Evolutionary conservation across 2,113 vertebrate species (phyloP), one percentile per base, ranked within the genome.

Genomic region (Pseudopipra pipra): DNA sequence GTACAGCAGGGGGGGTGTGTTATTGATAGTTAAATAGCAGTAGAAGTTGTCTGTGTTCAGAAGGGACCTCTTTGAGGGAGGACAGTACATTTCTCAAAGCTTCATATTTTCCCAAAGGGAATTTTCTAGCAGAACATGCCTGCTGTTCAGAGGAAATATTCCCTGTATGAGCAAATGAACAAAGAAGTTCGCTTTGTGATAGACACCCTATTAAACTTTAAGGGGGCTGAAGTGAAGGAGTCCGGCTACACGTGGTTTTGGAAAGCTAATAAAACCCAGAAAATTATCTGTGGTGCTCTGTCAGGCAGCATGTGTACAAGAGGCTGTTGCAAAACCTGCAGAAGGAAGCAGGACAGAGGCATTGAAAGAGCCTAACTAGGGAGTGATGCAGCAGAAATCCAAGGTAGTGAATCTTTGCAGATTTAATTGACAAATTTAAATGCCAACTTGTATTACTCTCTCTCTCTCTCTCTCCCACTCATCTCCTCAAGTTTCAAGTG

Each of bases 101-200:
- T 91, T 93, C 93, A 11, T 92, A 96, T 96, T 90, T 97, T 90
- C 96, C 95, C 95, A 86, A 84, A 93, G 92, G 95, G 93, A 90
- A 87, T 95, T 77, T 95, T 90, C 79, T 16, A 86, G 92, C 85
- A 93, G 86, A 90, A 88, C 93, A 90, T 88, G 95, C 93, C 93
- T 94, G 93, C 83, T 95, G 90, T 92, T 96, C 96, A 96, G 93
- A 97, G 96, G 93, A 95, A 95, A 96, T 95, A 96, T 93, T 93
- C 92, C 89, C 92, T 51, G 9, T 88, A 65, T 47, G 65, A 93
- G 82, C 87, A 94, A 96, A 95, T 63, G 82, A 81, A 97, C 56
- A 79, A 92, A 87, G 93, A 96, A 96, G 90, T 77, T 90, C 80
- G 76, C 79, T 84, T 86, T 93, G 75, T 92, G 85, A 84, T 90